Conservation (phyloP, 2,113 vertebrate genomes). For the Caloenas nicobarica region DNA sequence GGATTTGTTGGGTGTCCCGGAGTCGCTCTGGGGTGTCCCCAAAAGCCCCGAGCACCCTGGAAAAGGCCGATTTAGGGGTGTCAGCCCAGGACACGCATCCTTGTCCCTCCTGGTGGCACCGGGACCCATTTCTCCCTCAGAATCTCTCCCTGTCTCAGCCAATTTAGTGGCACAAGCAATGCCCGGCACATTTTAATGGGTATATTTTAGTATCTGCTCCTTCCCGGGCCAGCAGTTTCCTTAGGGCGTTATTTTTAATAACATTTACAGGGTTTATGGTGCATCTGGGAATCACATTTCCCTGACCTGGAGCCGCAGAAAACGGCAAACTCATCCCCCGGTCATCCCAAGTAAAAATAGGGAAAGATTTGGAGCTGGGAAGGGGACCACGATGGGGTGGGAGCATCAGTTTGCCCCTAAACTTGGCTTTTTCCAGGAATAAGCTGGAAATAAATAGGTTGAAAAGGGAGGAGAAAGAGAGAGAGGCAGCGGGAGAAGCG, state of each 20-base stretch:
- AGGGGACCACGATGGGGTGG: too few species aligned
- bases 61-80: not conserved
- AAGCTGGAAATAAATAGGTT: not conserved
- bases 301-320: not conserved
- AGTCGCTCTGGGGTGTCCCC: not conserved
- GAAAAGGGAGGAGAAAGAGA: not conserved
- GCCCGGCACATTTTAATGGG: not conserved
- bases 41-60: not conserved
- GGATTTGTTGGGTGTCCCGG: not conserved
- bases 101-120: not conserved
- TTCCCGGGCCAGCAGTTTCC: not conserved
- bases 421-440: not conserved
- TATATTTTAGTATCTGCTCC: not conserved
- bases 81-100: not conserved
- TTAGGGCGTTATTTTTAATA: not conserved
- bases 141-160: not conserved
- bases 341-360: not conserved
- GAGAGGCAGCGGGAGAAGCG: not conserved
- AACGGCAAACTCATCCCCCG: not conserved
- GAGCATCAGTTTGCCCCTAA: not conserved
- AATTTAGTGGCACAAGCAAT: not conserved
- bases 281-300: not conserved
- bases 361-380: not conserved
- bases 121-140: fast-evolving
- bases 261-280: not conserved